Base-by-base conservation (phyloP, 30 jellyfish, hydroid and myxozoan genomes). In the Cassiopea andromeda region DNA sequence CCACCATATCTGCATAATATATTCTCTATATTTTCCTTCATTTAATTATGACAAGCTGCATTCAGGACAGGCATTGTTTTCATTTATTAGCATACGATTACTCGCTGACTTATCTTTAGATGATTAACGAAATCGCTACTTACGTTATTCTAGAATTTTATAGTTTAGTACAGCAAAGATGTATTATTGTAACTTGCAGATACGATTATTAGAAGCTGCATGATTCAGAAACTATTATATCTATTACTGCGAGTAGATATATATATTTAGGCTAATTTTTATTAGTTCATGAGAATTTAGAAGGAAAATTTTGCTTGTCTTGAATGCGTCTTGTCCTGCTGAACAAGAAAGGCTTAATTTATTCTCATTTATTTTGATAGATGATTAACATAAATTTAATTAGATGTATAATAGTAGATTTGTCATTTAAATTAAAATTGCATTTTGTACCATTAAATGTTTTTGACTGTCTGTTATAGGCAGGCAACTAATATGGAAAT, bases 281-380 rank as follows among this genome's bases (percentile, higher is more conserved):
- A 60, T 60, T 60, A 7, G 14, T 15, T 13, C 15, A 88, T 78
- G 81, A 54, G 69, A 60, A 71, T 0, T 38, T 46, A 7, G 73
- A 67, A 67, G 68, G 69, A 38, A 76, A 46, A 47, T 59, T 10
- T 78, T 71, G 96, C 80, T 89, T 80, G 92, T 89, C 91, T 89
- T 89, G 96, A 89, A 89, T 80, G 91, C 91, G 67, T 89, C 92
- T 73, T 80, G 84, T 43, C 85, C 96, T 88, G 61, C 86, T 73
- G 73, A 64, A 64, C 43, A 27, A 27, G 38, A 27, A 27, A 27
- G 38, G 38, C 38, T 27, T 27, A 27, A 27, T 27, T 27, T 27
- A 27, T 64, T 9, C 73, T 64, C 73, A 17, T 64, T 58, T 64
- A 5, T 9, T 2, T 5, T 64, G 27, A 64, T 2, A 9, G 1